phyloP scores from a whole-genome alignment of 1,140 invertebrate species.

The Nautilus pompilius region DNA sequence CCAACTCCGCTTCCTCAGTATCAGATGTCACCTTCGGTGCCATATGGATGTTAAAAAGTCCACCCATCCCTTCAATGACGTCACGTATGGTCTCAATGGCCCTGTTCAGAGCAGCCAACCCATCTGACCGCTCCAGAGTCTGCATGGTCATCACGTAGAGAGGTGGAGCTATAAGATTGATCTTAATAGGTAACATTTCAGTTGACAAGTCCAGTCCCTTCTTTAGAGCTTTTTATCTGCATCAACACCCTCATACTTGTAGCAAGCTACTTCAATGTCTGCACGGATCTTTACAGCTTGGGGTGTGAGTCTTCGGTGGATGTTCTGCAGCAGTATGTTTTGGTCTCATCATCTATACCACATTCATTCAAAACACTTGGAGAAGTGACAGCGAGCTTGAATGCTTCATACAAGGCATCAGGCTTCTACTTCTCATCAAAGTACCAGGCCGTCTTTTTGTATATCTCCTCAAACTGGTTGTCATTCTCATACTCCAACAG shows the following conservation, averaged over 20 bases:
- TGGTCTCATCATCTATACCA: constrained; percentile 87
- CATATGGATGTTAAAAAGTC: constrained; percentile 93
- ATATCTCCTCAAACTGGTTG: constrained; percentile 91
- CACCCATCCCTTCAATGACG: constrained; percentile 79
- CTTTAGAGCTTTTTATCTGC: constrained; percentile 92
- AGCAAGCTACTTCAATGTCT: constrained; percentile 97
- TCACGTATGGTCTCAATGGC: constrained; percentile 85
- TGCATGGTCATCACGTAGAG: constrained; percentile 98
- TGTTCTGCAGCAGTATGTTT: constrained; percentile 90
- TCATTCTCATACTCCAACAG: constrained; percentile 86
- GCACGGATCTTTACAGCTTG: constrained; percentile 94
- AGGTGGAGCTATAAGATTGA: constrained; percentile 98
- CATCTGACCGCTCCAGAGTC: constrained; percentile 92
- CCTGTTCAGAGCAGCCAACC: constrained; percentile 81
- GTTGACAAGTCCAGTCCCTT: constrained; percentile 90
- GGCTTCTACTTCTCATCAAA: constrained; percentile 98
- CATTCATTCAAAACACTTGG: constrained; percentile 88
- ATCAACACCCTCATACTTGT: constrained; percentile 98
- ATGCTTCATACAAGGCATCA: constrained; percentile 93
- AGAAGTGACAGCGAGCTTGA: constrained; percentile 95
- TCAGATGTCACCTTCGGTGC: constrained; percentile 97
- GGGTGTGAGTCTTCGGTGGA: constrained; percentile 93
- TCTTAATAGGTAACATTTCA: constrained; percentile 91
- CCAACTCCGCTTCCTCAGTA: constrained; percentile 87
- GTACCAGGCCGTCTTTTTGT: constrained; percentile 97